Evolutionary conservation across 2,888 invertebrate genomes (phyloP), one percentile per base, ranked within the genome.

Genomic region (Patella pellucida): DNA sequence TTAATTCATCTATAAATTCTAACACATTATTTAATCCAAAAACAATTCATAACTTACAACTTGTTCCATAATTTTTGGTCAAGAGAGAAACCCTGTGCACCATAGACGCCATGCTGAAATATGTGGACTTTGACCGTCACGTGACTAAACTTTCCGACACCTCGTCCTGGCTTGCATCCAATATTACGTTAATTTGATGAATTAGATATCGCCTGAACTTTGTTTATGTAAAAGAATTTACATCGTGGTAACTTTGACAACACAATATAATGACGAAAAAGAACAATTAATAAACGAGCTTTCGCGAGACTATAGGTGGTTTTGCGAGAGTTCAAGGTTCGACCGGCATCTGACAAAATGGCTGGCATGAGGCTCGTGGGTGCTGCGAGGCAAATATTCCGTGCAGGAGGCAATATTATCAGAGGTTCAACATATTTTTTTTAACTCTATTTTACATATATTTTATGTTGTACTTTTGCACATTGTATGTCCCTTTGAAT

Each of bases 241-340:
- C 11, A 15, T 50, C 31, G 41, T 23, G 5, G 12, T 27, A 12
- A 69, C 12, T 41, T 16, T 14, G 31, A 5, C 12, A 69, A 50
- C n/a, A 11, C 15, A 3, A 69, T 19, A 4, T 5, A 16, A 51
- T 23, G 11, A n/a, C 41, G n/a, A n/a, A 7, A 31, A 31, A 31
- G 50, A n/a, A 50, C 51, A 72, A 72, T 71, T 41, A 19, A n/a
- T 2, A 67, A 67, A 74, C 23, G 56, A 27, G 41, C 62, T 15
- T 56, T 62, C 7, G 19, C 74, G 79, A 68, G 74, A 69, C 52
- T 71, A 52, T 12, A 56, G 80, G 85, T 72, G 83, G 79, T 12
- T 50, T 68, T 71, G 73, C 84, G 83, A 79, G 85, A 81, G 83
- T 75, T 81, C 86, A 85, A 85, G 84, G 85, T 82, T 82, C 83